Evolutionary conservation across 1,140 invertebrate species (phyloP).

Genomic region (Lasaia peninsularis): DNA sequence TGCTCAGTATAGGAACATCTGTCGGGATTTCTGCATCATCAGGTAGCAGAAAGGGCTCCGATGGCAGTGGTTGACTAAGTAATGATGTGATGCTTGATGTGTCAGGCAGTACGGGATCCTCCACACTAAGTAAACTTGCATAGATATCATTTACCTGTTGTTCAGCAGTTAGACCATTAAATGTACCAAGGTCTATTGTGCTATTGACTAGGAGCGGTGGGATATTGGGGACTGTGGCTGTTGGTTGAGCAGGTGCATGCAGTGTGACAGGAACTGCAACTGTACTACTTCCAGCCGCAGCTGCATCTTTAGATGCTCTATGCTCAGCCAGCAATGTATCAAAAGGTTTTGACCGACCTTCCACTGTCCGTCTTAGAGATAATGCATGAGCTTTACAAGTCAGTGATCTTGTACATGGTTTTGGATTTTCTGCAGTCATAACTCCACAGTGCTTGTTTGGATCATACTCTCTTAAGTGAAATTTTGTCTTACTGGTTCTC

Average conservation of each 20-base stretch:
- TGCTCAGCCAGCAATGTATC: conserved; percentile 89
- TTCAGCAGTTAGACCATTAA: conserved; percentile 56
- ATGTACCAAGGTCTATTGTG: conserved; percentile 44
- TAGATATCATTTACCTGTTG: conserved; percentile 66
- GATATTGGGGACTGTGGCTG: conserved; percentile 32
- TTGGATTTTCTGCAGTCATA: conserved; percentile 81
- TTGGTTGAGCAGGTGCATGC: conserved; percentile 19
- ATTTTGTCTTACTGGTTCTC: conserved; percentile 78
- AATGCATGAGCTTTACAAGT: conserved; percentile 92
- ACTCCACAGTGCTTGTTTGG: conserved; percentile 91
- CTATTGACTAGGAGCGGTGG: conserved; percentile 54
- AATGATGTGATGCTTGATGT: conserved; percentile 52
- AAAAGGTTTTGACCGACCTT: conserved; percentile 86
- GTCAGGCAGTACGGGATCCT: conserved; percentile 54
- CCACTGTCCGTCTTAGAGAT: conserved; percentile 84
- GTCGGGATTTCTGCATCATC: conserved; percentile 44
- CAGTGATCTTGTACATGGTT: conserved; percentile 88
- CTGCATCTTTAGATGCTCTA: conserved; percentile 76
- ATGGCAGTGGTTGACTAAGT: conserved; percentile 46
- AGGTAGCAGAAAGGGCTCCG: conserved; percentile 44
- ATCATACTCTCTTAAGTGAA: conserved; percentile 86
- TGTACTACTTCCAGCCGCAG: conserved; percentile 28
- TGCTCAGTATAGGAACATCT: conserved; percentile 33
- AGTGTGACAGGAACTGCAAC: conserved; percentile 22
- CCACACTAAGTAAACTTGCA: conserved; percentile 52